phyloP scores from a whole-genome alignment of 2,113 vertebrate genomes.

The Toxotes jaculatrix region DNA sequence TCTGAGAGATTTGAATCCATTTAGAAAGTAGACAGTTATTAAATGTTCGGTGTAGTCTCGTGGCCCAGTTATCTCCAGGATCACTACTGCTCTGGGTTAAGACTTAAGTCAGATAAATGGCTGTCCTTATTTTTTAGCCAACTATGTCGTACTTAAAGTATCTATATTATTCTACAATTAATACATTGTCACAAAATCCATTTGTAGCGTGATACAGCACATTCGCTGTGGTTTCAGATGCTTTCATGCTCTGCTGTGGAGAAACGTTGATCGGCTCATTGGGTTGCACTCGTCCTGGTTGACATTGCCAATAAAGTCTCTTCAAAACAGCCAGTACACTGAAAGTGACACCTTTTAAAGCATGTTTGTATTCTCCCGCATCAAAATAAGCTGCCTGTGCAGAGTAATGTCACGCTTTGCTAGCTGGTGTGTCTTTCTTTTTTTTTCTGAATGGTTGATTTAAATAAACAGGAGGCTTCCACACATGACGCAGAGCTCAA shows the following conservation, averaged over 20 bases:
- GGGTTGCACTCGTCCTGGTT: background rate
- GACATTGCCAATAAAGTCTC: slow-evolving; percentile 20
- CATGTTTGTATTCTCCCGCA: slow-evolving; percentile 33
- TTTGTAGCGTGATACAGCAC: background rate
- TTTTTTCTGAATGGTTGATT: background rate
- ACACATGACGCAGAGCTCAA: background rate
- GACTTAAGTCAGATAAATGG: slow-evolving; percentile 9
- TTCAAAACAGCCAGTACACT: slow-evolving; percentile 1
- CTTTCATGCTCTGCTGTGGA: background rate
- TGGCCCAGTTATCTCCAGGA: slow-evolving; percentile 11
- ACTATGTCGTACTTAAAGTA: background rate
- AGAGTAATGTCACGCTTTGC: slow-evolving; percentile 11
- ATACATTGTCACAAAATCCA: background rate
- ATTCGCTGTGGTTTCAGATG: background rate
- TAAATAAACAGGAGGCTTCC: slow-evolving; percentile 11
- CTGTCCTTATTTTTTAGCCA: background rate
- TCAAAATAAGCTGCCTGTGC: slow-evolving; percentile 39
- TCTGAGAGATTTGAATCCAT: slow-evolving; percentile 27
- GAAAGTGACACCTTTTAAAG: slow-evolving; percentile 39
- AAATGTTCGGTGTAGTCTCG: background rate
- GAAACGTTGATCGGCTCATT: background rate
- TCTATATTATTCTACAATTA: background rate
- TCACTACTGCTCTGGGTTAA: slow-evolving; percentile 1
- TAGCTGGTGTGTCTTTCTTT: background rate
- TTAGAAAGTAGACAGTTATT: slow-evolving; percentile 29